phyloP scores from a whole-genome alignment of 2,888 invertebrate genomes.

The Brenthis daphne region DNA sequence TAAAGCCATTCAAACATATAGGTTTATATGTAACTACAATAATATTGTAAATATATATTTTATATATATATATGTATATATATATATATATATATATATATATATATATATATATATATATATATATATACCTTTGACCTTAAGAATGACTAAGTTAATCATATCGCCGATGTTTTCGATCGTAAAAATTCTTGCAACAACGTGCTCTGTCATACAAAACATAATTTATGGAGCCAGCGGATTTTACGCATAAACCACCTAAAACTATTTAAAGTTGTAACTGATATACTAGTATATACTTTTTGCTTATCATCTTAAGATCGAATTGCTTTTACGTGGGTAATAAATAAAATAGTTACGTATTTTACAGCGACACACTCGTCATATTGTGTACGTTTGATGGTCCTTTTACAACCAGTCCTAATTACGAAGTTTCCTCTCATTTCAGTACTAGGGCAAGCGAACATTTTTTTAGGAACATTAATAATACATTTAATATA shows the following conservation, averaged over 20 bases:
- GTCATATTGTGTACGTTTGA: conserved; percentile 69
- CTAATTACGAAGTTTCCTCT: conserved; percentile 78
- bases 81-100: too few species aligned
- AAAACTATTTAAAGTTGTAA: conserved; percentile 29
- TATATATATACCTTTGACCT: conserved; percentile 37
- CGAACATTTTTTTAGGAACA: conserved; percentile 62
- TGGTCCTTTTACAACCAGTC: conserved; percentile 77
- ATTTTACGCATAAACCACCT: conserved; percentile 50
- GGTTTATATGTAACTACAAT: neutral
- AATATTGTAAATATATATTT: too few species aligned
- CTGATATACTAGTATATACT: conserved; percentile 5
- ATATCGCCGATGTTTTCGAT: conserved; percentile 46
- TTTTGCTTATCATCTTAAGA: conserved; percentile 16
- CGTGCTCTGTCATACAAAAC: conserved; percentile 73
- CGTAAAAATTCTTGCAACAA: conserved; percentile 64
- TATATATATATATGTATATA: too few species aligned
- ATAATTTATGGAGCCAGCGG: conserved; percentile 71
- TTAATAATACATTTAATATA: conserved; percentile 50
- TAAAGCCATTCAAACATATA: neutral
- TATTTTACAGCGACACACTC: conserved; percentile 63
- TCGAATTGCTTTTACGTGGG: conserved; percentile 14
- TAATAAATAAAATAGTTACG: conserved; percentile 40
- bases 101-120: too few species aligned
- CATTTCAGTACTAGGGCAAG: conserved; percentile 63
- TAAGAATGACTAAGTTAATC: conserved; percentile 47